These are phyloP conservation scores for Zaprionus africanus DNA, from an alignment of 1,140 invertebrate species.

Conservation along the genomic window DNA sequence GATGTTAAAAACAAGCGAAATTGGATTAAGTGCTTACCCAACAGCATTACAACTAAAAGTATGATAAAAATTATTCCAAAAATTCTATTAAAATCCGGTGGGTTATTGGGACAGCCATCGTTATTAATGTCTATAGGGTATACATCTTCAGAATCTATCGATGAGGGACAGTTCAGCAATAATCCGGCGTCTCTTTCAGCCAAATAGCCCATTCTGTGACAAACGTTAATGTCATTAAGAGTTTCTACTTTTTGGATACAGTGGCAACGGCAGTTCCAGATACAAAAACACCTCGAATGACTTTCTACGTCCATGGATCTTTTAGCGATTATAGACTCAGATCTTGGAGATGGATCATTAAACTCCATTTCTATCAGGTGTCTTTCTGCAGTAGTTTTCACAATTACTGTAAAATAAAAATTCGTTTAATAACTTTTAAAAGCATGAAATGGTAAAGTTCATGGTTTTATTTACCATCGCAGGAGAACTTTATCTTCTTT, in stretches of 20 bases:
- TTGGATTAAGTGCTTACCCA: constrained; percentile 22
- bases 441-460: neutral
- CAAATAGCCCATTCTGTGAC: constrained; percentile 45
- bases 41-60: constrained; percentile 5
- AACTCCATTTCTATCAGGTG: neutral
- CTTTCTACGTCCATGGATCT: constrained; percentile 50
- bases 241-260: constrained; percentile 62
- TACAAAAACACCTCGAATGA: constrained; percentile 66
- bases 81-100: neutral
- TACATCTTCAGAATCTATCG: constrained; percentile 38
- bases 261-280: constrained; percentile 68
- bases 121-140: constrained; percentile 39
- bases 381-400: constrained; percentile 13
- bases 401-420: constrained; percentile 38
- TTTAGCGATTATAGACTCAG: constrained; percentile 29
- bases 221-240: constrained; percentile 51
- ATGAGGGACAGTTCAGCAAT: constrained; percentile 52
- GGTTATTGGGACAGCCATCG: neutral
- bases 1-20: neutral
- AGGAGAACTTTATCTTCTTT: constrained; percentile 54
- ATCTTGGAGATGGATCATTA: neutral
- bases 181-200: constrained; percentile 47
- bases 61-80: neutral
- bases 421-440: neutral
- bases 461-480: constrained; percentile 43